A percentile compares a stretch with the other conserved stretches of the same genome.
Conservation (phyloP, 35 echinoderm and acorn worm species). For the Lytechinus variegatus region DNA sequence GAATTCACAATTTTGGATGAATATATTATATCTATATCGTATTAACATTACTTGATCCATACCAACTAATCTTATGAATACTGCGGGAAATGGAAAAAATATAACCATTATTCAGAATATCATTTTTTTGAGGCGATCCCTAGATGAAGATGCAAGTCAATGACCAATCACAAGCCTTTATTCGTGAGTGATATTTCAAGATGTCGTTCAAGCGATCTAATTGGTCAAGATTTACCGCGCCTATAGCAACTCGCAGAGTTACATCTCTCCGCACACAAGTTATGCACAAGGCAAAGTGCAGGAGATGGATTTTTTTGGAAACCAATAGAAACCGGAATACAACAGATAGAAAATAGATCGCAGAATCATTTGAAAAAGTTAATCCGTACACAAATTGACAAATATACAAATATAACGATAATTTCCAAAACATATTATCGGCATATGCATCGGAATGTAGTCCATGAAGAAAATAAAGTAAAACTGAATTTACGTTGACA, state of each 20-base stretch:
- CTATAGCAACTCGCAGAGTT: slow-evolving; percentile 17
- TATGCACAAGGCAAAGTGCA: background rate
- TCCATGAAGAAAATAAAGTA: too few relatives aligned
- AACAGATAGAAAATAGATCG: background rate
- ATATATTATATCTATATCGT: background rate
- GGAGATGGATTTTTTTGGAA: too few relatives aligned
- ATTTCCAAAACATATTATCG: too few relatives aligned
- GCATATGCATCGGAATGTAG: too few relatives aligned
- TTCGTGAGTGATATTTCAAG: background rate
- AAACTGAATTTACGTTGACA: too few relatives aligned
- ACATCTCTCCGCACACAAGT: background rate
- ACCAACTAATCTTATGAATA: too few relatives aligned
- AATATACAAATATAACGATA: too few relatives aligned
- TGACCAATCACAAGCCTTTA: background rate
- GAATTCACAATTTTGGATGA: background rate
- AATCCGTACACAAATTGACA: background rate
- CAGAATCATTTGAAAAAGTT: background rate
- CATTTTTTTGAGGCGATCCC: background rate
- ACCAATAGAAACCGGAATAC: background rate
- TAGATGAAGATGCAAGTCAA: background rate
- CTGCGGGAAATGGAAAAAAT: background rate
- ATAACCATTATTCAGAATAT: background rate
- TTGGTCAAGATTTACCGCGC: slow-evolving; percentile 48
- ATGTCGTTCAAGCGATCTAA: background rate
- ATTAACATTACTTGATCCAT: background rate